phyloP scores from a whole-genome alignment of 2,113 vertebrate species.

The Sinocyclocheilus maitianheensis region DNA sequence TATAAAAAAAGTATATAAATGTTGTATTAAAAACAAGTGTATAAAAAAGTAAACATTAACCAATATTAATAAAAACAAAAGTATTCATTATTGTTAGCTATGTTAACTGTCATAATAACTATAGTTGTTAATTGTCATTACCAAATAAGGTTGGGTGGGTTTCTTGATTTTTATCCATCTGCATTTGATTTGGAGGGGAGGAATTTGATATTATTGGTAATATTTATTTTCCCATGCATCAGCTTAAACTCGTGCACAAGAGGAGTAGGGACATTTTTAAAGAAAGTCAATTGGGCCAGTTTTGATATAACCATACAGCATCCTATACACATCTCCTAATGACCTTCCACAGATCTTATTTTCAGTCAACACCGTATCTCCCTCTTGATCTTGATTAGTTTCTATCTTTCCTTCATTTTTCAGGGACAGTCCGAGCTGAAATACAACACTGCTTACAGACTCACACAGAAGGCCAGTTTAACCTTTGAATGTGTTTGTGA shows the following conservation, averaged over 20 bases:
- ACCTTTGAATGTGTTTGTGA: neutral
- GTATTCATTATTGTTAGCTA: neutral
- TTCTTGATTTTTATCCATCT: neutral
- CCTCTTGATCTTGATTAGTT: neutral
- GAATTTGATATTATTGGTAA: neutral
- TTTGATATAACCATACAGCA: neutral
- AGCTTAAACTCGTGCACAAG: neutral
- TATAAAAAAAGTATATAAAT: neutral
- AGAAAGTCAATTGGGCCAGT: neutral
- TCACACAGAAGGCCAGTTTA: conserved; percentile 68
- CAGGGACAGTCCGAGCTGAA: conserved; percentile 68
- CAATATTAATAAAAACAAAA: neutral
- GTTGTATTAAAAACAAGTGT: too few relatives aligned
- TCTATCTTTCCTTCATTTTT: neutral
- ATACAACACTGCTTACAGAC: conserved; percentile 74
- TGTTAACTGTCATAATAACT: neutral
- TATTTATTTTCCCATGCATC: neutral
- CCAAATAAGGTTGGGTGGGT: neutral
- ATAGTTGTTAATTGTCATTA: too few relatives aligned
- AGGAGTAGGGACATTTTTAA: neutral
- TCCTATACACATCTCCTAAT: neutral
- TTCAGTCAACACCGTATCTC: neutral
- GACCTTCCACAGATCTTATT: neutral
- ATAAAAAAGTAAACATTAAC: neutral
- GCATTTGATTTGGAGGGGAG: neutral